Conservation (phyloP, 2,888 invertebrate species). For the Gymnosoma rotundatum region DNA sequence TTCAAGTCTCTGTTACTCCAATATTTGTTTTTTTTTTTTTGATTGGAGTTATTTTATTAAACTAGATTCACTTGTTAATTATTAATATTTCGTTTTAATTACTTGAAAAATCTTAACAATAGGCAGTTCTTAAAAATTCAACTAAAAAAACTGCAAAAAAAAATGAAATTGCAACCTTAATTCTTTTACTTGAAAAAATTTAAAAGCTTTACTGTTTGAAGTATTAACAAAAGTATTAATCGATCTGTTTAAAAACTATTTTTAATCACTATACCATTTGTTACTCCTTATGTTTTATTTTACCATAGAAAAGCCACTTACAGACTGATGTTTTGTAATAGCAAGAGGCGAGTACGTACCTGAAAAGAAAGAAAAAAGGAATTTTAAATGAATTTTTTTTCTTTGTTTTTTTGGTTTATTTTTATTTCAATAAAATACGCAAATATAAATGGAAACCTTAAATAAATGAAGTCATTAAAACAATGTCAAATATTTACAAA, state of each 20-base stretch:
- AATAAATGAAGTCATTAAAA: constrained; percentile 40
- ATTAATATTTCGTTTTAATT: too few relatives aligned
- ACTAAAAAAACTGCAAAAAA: too few relatives aligned
- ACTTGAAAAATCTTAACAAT: too few relatives aligned
- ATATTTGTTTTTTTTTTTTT: too few relatives aligned
- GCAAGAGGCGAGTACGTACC: constrained; percentile 34
- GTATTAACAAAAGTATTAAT: constrained; percentile 41
- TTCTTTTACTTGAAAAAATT: too few relatives aligned
- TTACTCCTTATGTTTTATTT: constrained; percentile 5
- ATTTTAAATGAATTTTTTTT: constrained; percentile 22
- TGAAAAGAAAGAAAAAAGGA: constrained; percentile 37
- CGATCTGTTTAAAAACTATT: not conserved
- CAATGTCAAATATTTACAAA: constrained; percentile 38
- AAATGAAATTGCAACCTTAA: too few relatives aligned
- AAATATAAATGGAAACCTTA: constrained; percentile 25
- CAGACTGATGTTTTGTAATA: not conserved
- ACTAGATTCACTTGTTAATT: too few relatives aligned
- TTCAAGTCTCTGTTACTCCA: too few relatives aligned
- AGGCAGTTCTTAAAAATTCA: too few relatives aligned
- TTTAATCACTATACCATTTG: not conserved
- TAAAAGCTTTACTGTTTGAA: too few relatives aligned
- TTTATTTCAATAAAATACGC: constrained; percentile 46
- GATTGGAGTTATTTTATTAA: too few relatives aligned
- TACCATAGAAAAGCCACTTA: not conserved
- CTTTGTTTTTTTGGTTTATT: constrained; percentile 21